A percentile compares a stretch with the other conserved stretches of the same genome.
phyloP scores from a whole-genome alignment of 1,140 invertebrate species.

The Rhopalosiphum padi region DNA sequence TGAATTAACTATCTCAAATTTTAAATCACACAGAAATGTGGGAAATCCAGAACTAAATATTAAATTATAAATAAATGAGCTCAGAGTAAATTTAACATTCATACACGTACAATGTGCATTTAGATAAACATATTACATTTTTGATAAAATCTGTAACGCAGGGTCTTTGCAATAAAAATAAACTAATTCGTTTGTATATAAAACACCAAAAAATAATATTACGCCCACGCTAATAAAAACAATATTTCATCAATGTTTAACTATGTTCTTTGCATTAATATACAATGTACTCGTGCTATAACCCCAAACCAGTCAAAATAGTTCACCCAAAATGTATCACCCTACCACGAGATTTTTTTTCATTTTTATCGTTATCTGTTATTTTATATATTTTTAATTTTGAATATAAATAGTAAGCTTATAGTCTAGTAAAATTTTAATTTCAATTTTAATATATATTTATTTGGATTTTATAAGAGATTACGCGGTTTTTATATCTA shows the following conservation, averaged over 20 bases:
- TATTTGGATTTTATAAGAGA: neutral
- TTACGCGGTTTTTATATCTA: no score
- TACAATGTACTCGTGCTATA: neutral
- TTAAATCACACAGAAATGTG: neutral
- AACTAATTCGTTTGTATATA: neutral
- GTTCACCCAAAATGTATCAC: neutral
- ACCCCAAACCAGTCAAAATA: neutral
- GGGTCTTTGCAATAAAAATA: neutral
- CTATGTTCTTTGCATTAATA: no score
- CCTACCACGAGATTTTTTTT: neutral
- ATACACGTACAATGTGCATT: neutral
- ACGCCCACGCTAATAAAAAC: neutral
- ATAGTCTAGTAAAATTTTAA: neutral
- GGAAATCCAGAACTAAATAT: neutral
- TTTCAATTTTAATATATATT: neutral
- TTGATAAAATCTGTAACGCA: neutral
- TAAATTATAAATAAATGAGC: neutral
- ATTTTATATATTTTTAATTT: no score
- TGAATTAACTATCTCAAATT: neutral
- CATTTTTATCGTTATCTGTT: neutral
- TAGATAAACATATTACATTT: neutral
- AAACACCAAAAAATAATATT: neutral
- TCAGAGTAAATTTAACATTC: no score
- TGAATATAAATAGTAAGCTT: neutral
- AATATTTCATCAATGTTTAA: neutral